Evolutionary conservation across 2,888 invertebrate species (phyloP).

Genomic region (Junonia oenone): DNA sequence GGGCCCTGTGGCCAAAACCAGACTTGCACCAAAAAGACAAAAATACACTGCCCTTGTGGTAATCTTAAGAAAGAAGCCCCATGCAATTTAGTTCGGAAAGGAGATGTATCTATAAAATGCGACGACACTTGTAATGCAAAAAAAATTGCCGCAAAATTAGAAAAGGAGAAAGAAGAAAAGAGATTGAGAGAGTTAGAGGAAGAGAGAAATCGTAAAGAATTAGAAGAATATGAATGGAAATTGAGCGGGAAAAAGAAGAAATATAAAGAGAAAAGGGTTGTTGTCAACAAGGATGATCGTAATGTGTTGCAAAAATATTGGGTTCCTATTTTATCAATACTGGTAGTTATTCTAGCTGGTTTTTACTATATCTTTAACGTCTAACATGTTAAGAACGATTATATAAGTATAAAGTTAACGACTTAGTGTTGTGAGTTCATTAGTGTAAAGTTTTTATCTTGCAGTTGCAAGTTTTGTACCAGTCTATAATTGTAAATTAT

Average conservation of each 20-base stretch:
- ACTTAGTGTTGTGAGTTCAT: neutral
- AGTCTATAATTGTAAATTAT: too few relatives aligned
- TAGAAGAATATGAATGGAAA: constrained; percentile 88
- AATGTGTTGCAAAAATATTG: constrained; percentile 64
- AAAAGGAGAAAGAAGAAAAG: constrained; percentile 76
- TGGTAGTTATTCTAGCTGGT: constrained; percentile 43
- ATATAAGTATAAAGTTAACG: neutral
- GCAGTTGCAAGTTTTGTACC: neutral
- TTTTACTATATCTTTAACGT: constrained; percentile 37
- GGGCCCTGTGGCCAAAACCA: constrained; percentile 84
- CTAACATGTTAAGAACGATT: constrained; percentile 1
- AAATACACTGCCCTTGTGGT: constrained; percentile 88
- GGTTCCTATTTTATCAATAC: constrained; percentile 54
- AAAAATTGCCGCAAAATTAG: constrained; percentile 72
- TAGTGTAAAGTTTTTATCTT: neutral
- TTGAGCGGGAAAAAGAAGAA: constrained; percentile 83
- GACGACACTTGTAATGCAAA: constrained; percentile 82
- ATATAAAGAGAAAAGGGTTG: constrained; percentile 66
- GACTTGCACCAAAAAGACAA: constrained; percentile 88
- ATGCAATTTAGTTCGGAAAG: constrained; percentile 79
- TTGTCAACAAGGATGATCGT: constrained; percentile 63
- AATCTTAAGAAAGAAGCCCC: constrained; percentile 85
- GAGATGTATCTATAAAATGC: constrained; percentile 75
- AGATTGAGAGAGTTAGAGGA: constrained; percentile 81
- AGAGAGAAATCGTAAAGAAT: constrained; percentile 83